phyloP scores from a whole-genome alignment of 1,140 invertebrate genomes.

The Sinonovacula constricta region DNA sequence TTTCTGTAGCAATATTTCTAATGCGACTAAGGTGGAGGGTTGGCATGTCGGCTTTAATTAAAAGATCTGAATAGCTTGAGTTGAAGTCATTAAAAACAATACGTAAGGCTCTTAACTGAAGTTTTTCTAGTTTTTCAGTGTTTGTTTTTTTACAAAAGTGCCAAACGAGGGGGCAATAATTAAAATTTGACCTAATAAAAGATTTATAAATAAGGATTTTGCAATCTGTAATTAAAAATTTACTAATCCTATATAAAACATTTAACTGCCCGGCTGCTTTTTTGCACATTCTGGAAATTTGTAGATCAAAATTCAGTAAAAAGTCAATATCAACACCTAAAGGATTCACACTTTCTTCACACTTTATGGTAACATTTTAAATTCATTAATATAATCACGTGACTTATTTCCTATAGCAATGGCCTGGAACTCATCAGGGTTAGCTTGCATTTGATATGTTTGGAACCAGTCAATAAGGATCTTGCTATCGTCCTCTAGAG shows the following conservation, averaged over 20 bases:
- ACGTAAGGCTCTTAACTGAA: constrained; percentile 26
- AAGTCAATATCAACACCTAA: constrained; percentile 42
- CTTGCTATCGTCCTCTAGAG: constrained; percentile 28
- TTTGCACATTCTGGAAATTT: constrained; percentile 46
- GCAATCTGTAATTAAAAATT: constrained; percentile 21
- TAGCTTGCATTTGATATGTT: constrained; percentile 50
- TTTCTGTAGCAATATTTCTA: constrained; percentile 28
- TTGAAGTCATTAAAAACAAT: constrained; percentile 30
- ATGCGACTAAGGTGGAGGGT: constrained; percentile 10
- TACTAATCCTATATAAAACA: constrained; percentile 29
- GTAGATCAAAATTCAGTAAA: constrained; percentile 45
- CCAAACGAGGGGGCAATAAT: constrained; percentile 39
- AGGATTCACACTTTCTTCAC: constrained; percentile 49
- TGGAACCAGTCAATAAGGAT: constrained; percentile 43
- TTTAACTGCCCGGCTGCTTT: constrained; percentile 50
- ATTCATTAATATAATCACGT: constrained; percentile 7
- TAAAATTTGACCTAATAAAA: constrained; percentile 50
- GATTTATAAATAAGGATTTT: constrained; percentile 37
- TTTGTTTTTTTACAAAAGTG: constrained; percentile 45
- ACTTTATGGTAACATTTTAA: constrained; percentile 24
- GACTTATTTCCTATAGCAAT: constrained; percentile 26
- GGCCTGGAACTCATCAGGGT: constrained; percentile 52
- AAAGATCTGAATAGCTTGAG: constrained; percentile 17
- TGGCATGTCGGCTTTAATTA: constrained; percentile 9
- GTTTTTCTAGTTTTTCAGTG: constrained; percentile 40